Evolutionary conservation across 2,888 invertebrate genomes (phyloP).

Genomic region (Pterostichus niger): DNA sequence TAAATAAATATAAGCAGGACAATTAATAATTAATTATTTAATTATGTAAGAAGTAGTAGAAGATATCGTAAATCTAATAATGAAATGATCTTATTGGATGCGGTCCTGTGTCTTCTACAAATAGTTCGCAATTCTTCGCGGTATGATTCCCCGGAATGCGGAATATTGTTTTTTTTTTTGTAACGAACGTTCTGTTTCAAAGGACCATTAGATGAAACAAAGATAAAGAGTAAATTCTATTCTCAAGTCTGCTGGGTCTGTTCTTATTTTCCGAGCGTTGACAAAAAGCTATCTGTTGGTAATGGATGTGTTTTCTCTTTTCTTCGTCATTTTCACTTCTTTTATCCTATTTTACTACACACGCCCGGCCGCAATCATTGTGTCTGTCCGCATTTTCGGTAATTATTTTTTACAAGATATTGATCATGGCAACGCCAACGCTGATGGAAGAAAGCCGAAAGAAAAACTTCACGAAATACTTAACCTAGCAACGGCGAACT

Average conservation of each 20-base stretch:
- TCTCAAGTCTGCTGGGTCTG: conserved; percentile 38
- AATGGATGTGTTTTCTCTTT: conserved; percentile 48
- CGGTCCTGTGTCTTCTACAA: background rate
- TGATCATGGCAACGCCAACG: conserved; percentile 3
- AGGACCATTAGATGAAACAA: conserved; percentile 51
- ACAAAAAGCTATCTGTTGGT: conserved; percentile 47
- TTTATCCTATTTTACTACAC: conserved; percentile 32
- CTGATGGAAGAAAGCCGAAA: background rate
- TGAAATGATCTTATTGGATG: no score
- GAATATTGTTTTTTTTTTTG: conserved; percentile 43
- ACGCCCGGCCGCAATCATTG: conserved; percentile 19
- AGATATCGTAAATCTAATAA: no score
- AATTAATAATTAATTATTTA: no score
- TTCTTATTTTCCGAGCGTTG: conserved; percentile 29
- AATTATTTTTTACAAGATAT: conserved; percentile 39
- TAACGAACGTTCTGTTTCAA: conserved; percentile 37
- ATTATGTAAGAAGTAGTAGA: no score
- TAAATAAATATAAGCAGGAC: no score
- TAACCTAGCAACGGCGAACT: no score
- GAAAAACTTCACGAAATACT: background rate
- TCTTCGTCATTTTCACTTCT: conserved; percentile 39
- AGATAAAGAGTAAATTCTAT: conserved; percentile 50
- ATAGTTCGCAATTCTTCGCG: conserved; percentile 15
- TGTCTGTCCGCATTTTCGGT: conserved; percentile 6
- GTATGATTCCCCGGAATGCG: conserved; percentile 6